Conservation (phyloP, 2,113 vertebrate species). For the Aptenodytes patagonicus region DNA sequence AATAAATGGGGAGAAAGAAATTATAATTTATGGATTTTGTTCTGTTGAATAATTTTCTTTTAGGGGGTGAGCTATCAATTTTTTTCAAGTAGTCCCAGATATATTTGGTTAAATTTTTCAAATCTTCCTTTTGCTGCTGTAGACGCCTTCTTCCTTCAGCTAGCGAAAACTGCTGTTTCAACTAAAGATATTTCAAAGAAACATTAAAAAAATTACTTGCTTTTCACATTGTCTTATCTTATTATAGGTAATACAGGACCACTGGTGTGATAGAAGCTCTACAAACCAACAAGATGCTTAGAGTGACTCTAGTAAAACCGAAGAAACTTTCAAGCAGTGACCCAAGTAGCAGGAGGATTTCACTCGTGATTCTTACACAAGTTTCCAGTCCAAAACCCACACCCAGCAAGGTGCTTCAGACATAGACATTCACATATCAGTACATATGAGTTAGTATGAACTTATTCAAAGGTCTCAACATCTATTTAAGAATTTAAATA, state of each 20-base stretch:
- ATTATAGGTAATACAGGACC: background rate
- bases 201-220: background rate
- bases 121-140: background rate
- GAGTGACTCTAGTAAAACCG: background rate
- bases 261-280: background rate
- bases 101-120: background rate
- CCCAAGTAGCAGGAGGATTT: background rate
- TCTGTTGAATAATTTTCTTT: background rate
- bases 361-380: fast-evolving
- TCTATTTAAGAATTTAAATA: background rate
- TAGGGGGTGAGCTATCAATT: background rate
- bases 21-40: background rate
- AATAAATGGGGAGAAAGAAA: background rate
- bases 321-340: background rate
- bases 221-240: background rate
- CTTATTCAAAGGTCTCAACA: background rate
- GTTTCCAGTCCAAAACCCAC: background rate
- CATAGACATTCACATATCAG: fast-evolving
- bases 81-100: background rate
- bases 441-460: background rate
- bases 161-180: background rate
- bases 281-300: background rate
- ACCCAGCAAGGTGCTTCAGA: background rate
- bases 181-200: background rate
- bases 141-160: background rate